Evolutionary conservation across 2,888 invertebrate species (phyloP), one percentile per base, ranked within the genome.

Genomic region (Danaus chrysippus): DNA sequence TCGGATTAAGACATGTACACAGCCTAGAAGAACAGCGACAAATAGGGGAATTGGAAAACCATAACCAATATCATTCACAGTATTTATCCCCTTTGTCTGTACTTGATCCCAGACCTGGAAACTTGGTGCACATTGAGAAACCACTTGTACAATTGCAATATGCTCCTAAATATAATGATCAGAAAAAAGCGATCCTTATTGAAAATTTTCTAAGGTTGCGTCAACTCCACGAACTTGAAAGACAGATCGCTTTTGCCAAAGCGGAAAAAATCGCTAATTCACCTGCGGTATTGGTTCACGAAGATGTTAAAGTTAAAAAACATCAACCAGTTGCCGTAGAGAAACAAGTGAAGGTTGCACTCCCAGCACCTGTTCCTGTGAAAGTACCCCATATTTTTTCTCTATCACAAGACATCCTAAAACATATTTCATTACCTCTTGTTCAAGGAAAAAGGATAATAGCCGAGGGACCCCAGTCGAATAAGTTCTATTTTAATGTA

Each of bases 151-250:
- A 77, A 44, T 60, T 80, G 2, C 75, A 84, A 79, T 69, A 82
- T 65, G 70, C 82, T 61, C 64, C 79, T 0, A 79, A 82, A 65
- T 80, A 84, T 67, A 82, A 79, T 54, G 75, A 76, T 11, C 75
- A 74, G 53, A 81, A 76, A 63, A 76, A 76, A 19, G 77, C 74
- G 0, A 73, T 72, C 58, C 82, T 81, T 67, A 69, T 84, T 9
- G 80, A 82, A 63, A 80, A 77, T n/a, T 68, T 82, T 17, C 56
- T 72, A 13, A 68, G 68, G 10, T 71, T 70, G 13, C 70, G 71
- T 59, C 76, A 76, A 19, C 59, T 54, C 41, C 59, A 63, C n/a
- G 57, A 64, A 23, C 68, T 78, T 49, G 77, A 76, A 44, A 81
- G 79, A 59, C 81, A 82, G 67, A 82, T 79, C 8, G 76, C 78